phyloP scores from a whole-genome alignment of 2,797 vertebrate species.

The Scomberomorus guttatus region DNA sequence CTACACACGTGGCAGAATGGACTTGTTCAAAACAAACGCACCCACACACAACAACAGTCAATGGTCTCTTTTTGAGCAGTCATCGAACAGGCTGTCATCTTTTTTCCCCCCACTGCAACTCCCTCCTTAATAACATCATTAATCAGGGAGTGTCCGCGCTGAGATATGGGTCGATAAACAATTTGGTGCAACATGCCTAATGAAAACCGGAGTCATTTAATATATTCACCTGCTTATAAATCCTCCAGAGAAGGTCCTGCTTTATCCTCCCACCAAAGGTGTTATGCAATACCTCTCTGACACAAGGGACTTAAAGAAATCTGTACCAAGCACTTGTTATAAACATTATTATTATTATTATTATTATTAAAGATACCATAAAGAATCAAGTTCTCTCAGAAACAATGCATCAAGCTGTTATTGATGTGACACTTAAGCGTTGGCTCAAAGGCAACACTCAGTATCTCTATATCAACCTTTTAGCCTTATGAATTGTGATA shows the following conservation, averaged over 20 bases:
- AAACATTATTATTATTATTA: too few species aligned
- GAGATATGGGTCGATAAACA: conserved; percentile 85
- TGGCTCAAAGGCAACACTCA: not conserved
- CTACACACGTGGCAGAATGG: conserved; percentile 40
- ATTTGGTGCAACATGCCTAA: conserved; percentile 83
- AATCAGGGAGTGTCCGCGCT: conserved; percentile 76
- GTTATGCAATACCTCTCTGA: conserved; percentile 33
- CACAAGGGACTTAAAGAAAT: conserved; percentile 5
- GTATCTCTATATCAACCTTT: not conserved
- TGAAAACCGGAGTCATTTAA: conserved; percentile 80
- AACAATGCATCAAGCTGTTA: not conserved
- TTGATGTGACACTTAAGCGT: not conserved
- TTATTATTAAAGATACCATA: not conserved
- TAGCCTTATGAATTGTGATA: not conserved
- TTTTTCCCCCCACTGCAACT: conserved; percentile 57
- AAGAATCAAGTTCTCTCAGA: not conserved
- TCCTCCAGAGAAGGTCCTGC: conserved; percentile 59
- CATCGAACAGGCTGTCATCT: conserved; percentile 72
- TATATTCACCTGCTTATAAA: conserved; percentile 79
- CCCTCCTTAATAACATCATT: conserved; percentile 82
- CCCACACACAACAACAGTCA: conserved; percentile 60
- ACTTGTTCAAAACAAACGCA: conserved; percentile 39
- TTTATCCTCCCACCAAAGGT: conserved; percentile 38
- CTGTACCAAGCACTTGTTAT: not conserved
- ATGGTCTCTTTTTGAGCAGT: conserved; percentile 46